Evolutionary conservation across 2,113 vertebrate species (phyloP), one percentile per base, ranked within the genome.

Genomic region (Telmatochromis bifrenatus): DNA sequence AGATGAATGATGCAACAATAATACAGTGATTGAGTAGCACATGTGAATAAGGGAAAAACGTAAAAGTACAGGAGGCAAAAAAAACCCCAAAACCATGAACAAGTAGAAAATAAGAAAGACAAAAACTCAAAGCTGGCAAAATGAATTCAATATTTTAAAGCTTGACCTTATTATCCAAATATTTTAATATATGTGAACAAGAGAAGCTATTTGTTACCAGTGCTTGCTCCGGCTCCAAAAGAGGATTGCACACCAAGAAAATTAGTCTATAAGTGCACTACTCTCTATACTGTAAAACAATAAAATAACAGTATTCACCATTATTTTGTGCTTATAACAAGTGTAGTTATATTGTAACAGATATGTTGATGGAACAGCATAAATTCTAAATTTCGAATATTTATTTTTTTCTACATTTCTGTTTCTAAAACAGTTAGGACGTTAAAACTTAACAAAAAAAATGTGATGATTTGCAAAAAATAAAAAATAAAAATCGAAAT

Each of bases 21-120:
- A 82, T 79, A 83, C 39, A 84, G 39, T 11, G 83, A 17, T 26
- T 19, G 15, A 75, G 26, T 8, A 77, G 62, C 82, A 23, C 19
- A 39, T 77, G 70, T 79, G 60, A 88, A 35, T 4, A 5, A 10
- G 70, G 0, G 15, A n/a, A 55, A 81, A 65, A 62, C 5, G 5
- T 7, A 23, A 70, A 49, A 7, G 21, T 7, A 26, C 0, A 0
- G 6, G 9, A 75, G 23, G 0, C 23, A 7, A 47, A 73, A 73
- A 17, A 11, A 9, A 0, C 0, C 0, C 0, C 5, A 6, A 35
- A 62, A 65, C 17, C 3, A 75, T 19, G 42, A 75, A 47, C 45
- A 77, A 12, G 37, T 10, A 3, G 23, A 75, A 47, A 5, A 47
- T 10, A 77, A 47, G 23, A 75, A 75, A 75, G 70, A 19, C 14